Percentiles rank a stretch among this genome's conserved stretches.
Evolutionary conservation across 2,113 vertebrate species (phyloP).

Genomic region (Hiodon alosoides): DNA sequence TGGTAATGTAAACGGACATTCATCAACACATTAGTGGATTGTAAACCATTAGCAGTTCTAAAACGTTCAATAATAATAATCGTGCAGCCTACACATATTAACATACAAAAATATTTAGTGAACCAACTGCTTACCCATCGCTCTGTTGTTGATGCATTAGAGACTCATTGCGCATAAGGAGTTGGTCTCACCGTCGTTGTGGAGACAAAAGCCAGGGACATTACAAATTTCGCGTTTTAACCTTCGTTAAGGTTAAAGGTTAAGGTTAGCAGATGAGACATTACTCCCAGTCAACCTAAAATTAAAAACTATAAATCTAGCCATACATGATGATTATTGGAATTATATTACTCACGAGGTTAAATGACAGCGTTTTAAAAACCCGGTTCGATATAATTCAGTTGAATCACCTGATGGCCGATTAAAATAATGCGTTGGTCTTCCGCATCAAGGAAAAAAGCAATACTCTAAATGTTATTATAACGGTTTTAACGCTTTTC

Average conservation of each 20-base stretch:
- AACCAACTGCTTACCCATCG: slow-evolving; percentile 7
- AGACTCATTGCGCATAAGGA: slow-evolving; percentile 4
- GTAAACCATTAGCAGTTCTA: no score
- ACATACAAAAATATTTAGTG: no score
- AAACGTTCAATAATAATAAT: no score
- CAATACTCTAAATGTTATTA: background rate
- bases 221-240: background rate
- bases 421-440: background rate
- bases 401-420: background rate
- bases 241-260: background rate
- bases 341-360: no score
- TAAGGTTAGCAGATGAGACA: background rate
- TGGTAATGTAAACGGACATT: no score
- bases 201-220: slow-evolving; percentile 8
- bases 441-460: background rate
- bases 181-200: slow-evolving; percentile 2
- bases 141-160: slow-evolving; percentile 8
- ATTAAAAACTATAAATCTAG: no score
- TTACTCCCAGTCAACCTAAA: no score
- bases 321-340: no score
- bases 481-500: background rate
- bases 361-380: background rate
- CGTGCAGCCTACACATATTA: no score
- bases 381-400: background rate
- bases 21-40: no score